Conservation (phyloP, 1,140 invertebrate species). For the Arctopsyche grandis region DNA sequence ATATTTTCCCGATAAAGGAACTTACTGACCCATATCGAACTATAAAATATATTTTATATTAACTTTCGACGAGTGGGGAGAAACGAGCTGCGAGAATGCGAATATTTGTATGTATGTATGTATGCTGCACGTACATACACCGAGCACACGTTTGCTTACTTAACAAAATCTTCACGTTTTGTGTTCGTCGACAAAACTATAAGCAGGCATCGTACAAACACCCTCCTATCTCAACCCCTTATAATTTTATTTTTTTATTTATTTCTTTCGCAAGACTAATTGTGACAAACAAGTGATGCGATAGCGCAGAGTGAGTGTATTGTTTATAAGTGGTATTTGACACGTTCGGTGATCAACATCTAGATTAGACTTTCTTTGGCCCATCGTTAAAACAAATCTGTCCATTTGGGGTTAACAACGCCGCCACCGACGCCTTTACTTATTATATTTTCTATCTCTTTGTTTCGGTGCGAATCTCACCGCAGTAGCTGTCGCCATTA, state of each 20-base stretch:
- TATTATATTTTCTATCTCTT: background rate
- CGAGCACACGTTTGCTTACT: background rate
- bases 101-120: background rate
- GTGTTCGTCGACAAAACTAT: background rate
- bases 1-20: background rate
- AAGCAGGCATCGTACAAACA: background rate
- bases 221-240: background rate
- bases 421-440: background rate
- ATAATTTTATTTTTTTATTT: background rate
- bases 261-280: background rate
- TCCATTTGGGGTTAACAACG: background rate
- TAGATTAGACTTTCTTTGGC: background rate
- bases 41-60: slow-evolving; percentile 5
- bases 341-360: background rate
- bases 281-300: background rate
- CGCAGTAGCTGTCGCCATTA: background rate
- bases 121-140: background rate
- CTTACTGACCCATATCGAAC: slow-evolving; percentile 9
- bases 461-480: background rate
- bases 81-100: background rate
- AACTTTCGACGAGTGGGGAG: background rate
- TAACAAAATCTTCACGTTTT: slow-evolving; percentile 12
- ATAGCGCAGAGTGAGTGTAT: background rate
- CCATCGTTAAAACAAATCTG: background rate
- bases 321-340: no score